A percentile compares a stretch with the other conserved stretches of the same genome.
Conservation (phyloP, 2,113 vertebrate genomes). For the Poecilia latipinna region DNA sequence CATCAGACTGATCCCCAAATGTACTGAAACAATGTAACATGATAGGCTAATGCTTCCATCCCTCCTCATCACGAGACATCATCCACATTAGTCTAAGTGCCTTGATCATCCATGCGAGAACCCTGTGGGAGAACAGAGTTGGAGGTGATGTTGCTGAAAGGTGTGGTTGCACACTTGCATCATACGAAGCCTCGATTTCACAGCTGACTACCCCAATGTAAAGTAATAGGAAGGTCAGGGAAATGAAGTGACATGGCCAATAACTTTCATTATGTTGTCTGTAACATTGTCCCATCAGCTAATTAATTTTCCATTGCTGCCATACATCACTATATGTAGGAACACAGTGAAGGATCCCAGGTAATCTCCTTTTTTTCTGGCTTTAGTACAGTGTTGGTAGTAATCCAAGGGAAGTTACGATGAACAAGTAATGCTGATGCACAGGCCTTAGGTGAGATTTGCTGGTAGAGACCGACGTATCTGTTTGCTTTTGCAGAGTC, state of each 20-base stretch:
- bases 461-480: constrained; percentile 51
- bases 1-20: constrained; percentile 47
- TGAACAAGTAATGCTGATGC: constrained; percentile 45
- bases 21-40: constrained; percentile 50
- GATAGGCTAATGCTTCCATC: constrained; percentile 49
- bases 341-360: constrained; percentile 35
- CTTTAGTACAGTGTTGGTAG: neutral
- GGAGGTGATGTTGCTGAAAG: constrained; percentile 48
- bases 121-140: constrained; percentile 48
- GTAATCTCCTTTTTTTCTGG: constrained; percentile 31
- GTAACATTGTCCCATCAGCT: constrained; percentile 73
- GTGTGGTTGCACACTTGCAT: constrained; percentile 65
- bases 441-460: constrained; percentile 36
- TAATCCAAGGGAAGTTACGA: constrained; percentile 1
- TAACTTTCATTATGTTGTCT: constrained; percentile 80
- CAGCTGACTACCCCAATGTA: constrained; percentile 75
- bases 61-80: constrained; percentile 46
- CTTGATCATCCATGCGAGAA: constrained; percentile 76
- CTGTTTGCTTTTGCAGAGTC: constrained; percentile 62
- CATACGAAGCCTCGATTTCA: constrained; percentile 80
- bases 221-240: constrained; percentile 72
- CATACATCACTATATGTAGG: constrained; percentile 41
- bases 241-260: constrained; percentile 79
- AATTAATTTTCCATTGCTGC: constrained; percentile 77
- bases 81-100: constrained; percentile 75